Percentiles rank a stretch among this genome's conserved stretches.
Evolutionary conservation across 2,113 vertebrate genomes (phyloP).

Genomic region (Bos indicus): DNA sequence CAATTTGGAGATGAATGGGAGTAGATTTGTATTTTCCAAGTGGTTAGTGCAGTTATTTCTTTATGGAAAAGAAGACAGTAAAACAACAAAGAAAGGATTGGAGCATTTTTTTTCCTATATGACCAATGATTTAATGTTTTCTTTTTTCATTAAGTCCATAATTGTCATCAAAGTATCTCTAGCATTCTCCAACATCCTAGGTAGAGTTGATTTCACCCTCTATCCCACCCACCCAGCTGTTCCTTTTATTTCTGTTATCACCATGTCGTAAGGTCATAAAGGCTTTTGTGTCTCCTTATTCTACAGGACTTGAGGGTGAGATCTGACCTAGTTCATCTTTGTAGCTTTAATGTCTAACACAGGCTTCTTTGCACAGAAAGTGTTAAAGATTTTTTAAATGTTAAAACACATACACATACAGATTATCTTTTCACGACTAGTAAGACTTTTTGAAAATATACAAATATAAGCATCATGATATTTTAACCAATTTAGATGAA

Average conservation of each 20-base stretch:
- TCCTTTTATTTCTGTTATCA: background rate
- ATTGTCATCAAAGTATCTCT: background rate
- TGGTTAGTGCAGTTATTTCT: background rate
- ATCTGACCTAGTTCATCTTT: background rate
- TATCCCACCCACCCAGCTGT: background rate
- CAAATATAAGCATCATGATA: background rate
- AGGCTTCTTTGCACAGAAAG: background rate
- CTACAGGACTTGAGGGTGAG: background rate
- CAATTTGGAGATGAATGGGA: background rate
- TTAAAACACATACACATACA: background rate
- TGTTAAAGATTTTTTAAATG: background rate
- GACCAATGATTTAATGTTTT: background rate
- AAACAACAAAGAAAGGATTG: background rate
- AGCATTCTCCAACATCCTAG: background rate
- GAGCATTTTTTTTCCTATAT: background rate
- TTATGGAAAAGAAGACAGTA: background rate
- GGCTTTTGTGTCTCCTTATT: background rate
- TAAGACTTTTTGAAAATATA: background rate
- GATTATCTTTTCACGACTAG: background rate
- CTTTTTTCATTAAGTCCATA: background rate
- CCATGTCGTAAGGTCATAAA: accelerated
- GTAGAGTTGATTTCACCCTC: background rate
- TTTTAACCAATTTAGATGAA: background rate
- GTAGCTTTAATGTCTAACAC: background rate
- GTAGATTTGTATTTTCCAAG: background rate